Percentiles rank a stretch among this genome's conserved stretches.
phyloP scores from a whole-genome alignment of 2,113 vertebrate species.

The Chelonoidis abingdonii region DNA sequence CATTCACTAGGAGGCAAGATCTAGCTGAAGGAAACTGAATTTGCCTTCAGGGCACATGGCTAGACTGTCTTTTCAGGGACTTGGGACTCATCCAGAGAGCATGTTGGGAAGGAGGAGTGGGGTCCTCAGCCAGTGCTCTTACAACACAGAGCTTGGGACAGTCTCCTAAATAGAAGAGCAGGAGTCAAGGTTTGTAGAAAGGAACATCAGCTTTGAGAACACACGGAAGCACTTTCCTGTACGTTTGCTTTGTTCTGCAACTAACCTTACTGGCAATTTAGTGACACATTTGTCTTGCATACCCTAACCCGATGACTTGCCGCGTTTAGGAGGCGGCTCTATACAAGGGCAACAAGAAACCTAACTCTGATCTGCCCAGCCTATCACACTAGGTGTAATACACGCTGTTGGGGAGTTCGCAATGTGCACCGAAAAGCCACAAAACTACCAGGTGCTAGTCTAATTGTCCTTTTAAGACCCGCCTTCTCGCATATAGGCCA shows the following conservation, averaged over 20 bases:
- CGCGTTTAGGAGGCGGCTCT: fast-evolving
- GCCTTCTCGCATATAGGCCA: not conserved
- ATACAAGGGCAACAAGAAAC: not conserved
- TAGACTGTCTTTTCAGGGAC: not conserved
- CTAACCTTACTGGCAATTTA: not conserved
- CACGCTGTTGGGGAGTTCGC: not conserved
- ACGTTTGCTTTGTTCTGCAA: not conserved
- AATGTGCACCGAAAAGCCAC: not conserved
- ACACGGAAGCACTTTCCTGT: not conserved
- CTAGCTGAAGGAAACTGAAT: not conserved
- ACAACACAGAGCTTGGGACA: not conserved
- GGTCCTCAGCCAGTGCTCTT: not conserved
- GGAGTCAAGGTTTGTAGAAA: not conserved
- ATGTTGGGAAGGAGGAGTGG: not conserved
- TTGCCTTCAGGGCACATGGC: too few relatives aligned
- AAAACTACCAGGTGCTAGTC: not conserved
- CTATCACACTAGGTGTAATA: not conserved
- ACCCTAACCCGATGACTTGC: not conserved
- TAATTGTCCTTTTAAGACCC: not conserved
- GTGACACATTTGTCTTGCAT: not conserved
- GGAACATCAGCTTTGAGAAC: not conserved
- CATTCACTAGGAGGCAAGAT: not conserved
- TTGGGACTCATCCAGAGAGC: not conserved
- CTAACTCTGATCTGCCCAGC: not conserved
- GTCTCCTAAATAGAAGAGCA: not conserved